A percentile compares a stretch with the other conserved stretches of the same genome.
Conservation (phyloP, 2,113 vertebrate species). For the Ciconia boyciana region DNA sequence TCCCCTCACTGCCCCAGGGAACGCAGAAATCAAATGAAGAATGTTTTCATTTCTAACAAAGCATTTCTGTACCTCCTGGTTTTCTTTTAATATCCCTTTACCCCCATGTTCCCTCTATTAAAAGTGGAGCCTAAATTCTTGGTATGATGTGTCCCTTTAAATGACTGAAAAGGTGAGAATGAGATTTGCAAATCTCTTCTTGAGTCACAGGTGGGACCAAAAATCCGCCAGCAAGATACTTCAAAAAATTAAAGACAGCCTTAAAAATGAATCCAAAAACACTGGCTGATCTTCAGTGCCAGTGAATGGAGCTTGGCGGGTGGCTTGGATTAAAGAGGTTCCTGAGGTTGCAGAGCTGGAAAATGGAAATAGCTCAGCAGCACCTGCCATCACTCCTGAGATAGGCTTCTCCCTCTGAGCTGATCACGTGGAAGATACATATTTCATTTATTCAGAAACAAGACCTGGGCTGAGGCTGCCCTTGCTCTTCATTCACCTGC, state of each 20-base stretch:
- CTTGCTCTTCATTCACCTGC: neutral
- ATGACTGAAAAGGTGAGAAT: neutral
- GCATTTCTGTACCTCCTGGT: neutral
- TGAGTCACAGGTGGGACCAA: slow-evolving; percentile 13
- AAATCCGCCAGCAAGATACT: neutral
- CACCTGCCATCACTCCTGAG: slow-evolving; percentile 74
- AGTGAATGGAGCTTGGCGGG: slow-evolving; percentile 50
- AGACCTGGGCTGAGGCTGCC: neutral
- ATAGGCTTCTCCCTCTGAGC: slow-evolving; percentile 17
- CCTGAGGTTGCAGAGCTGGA: slow-evolving; percentile 69
- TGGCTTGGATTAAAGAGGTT: slow-evolving; percentile 63
- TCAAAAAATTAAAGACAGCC: slow-evolving; percentile 53
- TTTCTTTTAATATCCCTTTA: slow-evolving; percentile 15
- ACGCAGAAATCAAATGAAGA: neutral
- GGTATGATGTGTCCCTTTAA: neutral
- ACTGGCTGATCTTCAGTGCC: slow-evolving; percentile 44
- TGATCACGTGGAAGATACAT: neutral
- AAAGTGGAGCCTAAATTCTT: neutral
- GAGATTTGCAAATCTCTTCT: slow-evolving; percentile 28
- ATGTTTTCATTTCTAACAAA: slow-evolving; percentile 16
- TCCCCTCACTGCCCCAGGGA: neutral
- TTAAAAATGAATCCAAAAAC: slow-evolving; percentile 68
- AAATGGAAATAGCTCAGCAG: slow-evolving; percentile 74
- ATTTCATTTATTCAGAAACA: slow-evolving; percentile 39
- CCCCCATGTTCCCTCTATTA: neutral